phyloP scores from a whole-genome alignment of 2,797 vertebrate species.

The Oryzias sinensis region DNA sequence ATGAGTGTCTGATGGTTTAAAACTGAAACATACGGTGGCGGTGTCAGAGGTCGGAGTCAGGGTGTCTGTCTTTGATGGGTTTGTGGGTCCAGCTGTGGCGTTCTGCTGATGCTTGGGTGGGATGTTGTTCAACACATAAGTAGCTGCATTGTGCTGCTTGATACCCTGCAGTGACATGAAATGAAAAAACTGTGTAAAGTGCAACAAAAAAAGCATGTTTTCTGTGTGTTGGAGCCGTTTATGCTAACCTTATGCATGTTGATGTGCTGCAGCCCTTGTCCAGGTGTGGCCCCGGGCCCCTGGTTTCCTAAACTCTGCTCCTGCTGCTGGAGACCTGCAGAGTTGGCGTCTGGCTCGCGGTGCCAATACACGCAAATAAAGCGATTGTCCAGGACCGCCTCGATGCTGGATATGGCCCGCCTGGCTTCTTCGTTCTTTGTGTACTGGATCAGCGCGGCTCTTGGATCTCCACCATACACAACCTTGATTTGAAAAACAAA shows the following conservation, averaged over 20 bases:
- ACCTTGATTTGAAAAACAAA: slow-evolving; percentile 75
- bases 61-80: slow-evolving; percentile 75
- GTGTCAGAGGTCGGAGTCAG: slow-evolving; percentile 77
- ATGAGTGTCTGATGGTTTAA: background rate
- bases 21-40: slow-evolving; percentile 42
- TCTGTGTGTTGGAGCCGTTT: background rate
- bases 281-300: slow-evolving; percentile 43
- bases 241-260: slow-evolving; percentile 72
- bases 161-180: slow-evolving; percentile 75
- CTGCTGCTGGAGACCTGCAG: slow-evolving; percentile 59
- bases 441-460: slow-evolving; percentile 94
- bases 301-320: slow-evolving; percentile 72
- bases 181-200: background rate
- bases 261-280: slow-evolving; percentile 60
- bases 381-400: slow-evolving; percentile 94
- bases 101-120: slow-evolving; percentile 84
- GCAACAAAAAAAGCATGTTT: background rate
- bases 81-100: slow-evolving; percentile 48
- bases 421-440: slow-evolving; percentile 91
- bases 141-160: slow-evolving; percentile 84
- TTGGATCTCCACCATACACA: slow-evolving; percentile 92
- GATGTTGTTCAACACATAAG: slow-evolving; percentile 94
- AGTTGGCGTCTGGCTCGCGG: slow-evolving; percentile 73
- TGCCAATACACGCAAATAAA: slow-evolving; percentile 97
- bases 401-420: slow-evolving; percentile 91